These are phyloP conservation scores for Catostylus mosaicus DNA, from an alignment of 30 jellyfish, hydroid and myxozoan genomes.

Conservation along the genomic window DNA sequence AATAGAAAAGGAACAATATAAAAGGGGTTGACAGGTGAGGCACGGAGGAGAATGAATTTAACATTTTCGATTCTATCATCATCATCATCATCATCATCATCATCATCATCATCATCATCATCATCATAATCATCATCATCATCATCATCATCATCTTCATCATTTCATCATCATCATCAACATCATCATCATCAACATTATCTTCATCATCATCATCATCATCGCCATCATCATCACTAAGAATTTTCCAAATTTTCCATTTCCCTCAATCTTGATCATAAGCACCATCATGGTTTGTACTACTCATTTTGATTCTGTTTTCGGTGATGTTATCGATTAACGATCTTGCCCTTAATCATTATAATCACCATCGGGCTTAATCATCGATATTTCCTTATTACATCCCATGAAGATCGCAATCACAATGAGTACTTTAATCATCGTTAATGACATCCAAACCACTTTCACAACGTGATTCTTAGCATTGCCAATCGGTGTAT, in stretches of 20 bases:
- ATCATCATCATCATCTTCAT: conserved; percentile 15
- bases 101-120: conserved; percentile 13
- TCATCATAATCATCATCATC: background rate
- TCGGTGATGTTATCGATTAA: too few species aligned
- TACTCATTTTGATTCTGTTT: too few species aligned
- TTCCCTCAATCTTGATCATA: too few species aligned
- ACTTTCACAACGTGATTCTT: background rate
- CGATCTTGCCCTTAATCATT: too few species aligned
- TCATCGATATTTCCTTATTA: background rate
- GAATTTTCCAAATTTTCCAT: too few species aligned
- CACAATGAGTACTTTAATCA: background rate
- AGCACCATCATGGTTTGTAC: too few species aligned
- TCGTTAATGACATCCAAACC: background rate
- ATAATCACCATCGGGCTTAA: background rate
- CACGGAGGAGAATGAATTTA: too few species aligned
- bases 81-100: background rate
- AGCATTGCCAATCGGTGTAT: background rate
- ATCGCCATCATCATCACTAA: background rate
- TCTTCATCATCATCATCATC: background rate
- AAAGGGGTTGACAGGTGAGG: too few species aligned
- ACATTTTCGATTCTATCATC: too few species aligned
- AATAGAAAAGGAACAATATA: too few species aligned
- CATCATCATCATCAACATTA: background rate
- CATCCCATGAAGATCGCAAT: background rate
- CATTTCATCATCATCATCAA: conserved; percentile 14